Percentiles rank a stretch among this genome's conserved stretches.
Evolutionary conservation across 2,113 vertebrate genomes (phyloP).

Genomic region (Amia ocellicauda): DNA sequence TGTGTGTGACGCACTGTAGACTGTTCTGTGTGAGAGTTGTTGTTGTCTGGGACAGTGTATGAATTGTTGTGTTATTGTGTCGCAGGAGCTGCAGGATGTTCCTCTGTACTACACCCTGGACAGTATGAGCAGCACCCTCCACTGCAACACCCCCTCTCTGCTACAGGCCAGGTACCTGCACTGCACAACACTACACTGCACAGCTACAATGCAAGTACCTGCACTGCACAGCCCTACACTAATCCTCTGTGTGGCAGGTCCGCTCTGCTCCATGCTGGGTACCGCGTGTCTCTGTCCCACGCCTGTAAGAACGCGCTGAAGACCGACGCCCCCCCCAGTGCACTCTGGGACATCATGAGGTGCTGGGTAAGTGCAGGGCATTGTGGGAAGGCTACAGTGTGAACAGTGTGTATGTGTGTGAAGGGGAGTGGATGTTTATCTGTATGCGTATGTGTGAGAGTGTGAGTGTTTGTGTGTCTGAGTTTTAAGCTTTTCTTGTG

Average conservation of each 20-base stretch:
- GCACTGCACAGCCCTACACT: background rate
- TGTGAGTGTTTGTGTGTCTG: constrained; percentile 16
- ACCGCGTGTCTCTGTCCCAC: constrained; percentile 84
- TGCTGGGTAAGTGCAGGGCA: constrained; percentile 74
- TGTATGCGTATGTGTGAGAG: constrained; percentile 12
- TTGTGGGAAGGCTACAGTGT: background rate
- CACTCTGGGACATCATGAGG: constrained; percentile 88
- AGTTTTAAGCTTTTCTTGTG: constrained; percentile 15
- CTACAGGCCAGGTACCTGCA: constrained; percentile 75
- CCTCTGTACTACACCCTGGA: constrained; percentile 81
- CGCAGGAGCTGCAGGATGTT: constrained; percentile 75
- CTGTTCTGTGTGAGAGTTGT: no score
- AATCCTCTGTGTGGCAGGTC: constrained; percentile 62
- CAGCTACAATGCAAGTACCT: background rate
- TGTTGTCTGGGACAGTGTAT: background rate
- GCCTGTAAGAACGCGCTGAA: constrained; percentile 84
- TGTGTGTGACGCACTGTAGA: constrained; percentile 1
- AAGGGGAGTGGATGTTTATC: no score
- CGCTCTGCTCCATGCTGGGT: constrained; percentile 79
- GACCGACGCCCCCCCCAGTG: constrained; percentile 67
- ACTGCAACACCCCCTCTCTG: constrained; percentile 65
- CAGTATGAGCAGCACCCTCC: constrained; percentile 68
- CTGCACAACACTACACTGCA: background rate
- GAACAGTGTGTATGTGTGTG: background rate
- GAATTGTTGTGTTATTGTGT: constrained; percentile 17